phyloP scores from a whole-genome alignment of 1,140 invertebrate species.

The Pomacea maculata region DNA sequence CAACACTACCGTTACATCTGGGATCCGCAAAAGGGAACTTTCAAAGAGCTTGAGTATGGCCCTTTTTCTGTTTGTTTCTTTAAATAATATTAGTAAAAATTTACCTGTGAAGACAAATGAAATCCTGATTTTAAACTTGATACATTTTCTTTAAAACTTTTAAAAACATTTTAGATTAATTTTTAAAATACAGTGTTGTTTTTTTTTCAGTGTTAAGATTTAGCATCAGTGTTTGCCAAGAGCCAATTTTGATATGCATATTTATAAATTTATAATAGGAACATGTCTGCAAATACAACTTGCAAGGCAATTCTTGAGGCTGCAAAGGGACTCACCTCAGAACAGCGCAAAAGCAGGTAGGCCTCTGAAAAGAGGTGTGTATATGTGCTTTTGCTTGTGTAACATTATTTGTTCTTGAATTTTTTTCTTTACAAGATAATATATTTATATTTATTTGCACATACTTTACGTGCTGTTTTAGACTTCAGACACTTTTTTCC shows the following conservation, averaged over 20 bases:
- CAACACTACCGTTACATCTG: conserved; percentile 61
- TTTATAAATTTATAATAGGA: conserved; percentile 40
- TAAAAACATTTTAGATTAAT: neutral
- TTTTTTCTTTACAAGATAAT: neutral
- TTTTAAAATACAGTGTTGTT: conserved; percentile 4
- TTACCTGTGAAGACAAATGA: neutral
- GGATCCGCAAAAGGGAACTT: conserved; percentile 40
- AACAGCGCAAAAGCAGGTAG: conserved; percentile 20
- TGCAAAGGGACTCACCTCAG: conserved; percentile 52
- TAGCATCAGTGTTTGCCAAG: too few species aligned
- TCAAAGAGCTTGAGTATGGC: conserved; percentile 52
- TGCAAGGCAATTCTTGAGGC: conserved; percentile 60
- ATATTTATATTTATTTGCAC: neutral
- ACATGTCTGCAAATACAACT: conserved; percentile 60
- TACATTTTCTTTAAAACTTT: neutral
- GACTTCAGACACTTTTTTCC: too few species aligned
- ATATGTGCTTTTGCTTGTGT: neutral
- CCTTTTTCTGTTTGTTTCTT: neutral
- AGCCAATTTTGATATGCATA: too few species aligned
- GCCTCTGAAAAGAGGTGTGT: neutral
- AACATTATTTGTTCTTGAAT: neutral
- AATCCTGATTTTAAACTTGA: neutral
- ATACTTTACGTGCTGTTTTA: neutral
- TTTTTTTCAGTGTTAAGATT: conserved; percentile 12
- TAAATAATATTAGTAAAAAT: neutral